These are phyloP conservation scores for Zygothrica quintamaculata DNA, from an alignment of 2,888 invertebrate species.

Conservation along the genomic window DNA sequence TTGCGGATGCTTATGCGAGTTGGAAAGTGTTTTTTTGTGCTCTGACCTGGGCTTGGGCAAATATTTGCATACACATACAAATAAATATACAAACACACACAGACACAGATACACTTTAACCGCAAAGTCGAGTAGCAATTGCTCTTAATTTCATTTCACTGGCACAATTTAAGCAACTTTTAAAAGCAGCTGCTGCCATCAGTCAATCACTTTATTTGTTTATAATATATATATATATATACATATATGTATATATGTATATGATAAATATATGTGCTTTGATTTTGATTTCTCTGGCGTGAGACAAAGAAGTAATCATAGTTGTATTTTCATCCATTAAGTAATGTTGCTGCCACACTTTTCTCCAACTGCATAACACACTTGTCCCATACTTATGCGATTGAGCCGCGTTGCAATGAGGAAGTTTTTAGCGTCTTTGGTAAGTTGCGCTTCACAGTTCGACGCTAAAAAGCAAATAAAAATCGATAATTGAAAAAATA, in stretches of 20 bases:
- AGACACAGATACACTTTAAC: slow-evolving; percentile 17
- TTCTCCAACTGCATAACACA: slow-evolving; percentile 32
- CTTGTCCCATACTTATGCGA: background rate
- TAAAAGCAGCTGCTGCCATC: slow-evolving; percentile 26
- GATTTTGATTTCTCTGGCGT: slow-evolving; percentile 43
- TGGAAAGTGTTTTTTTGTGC: slow-evolving; percentile 66
- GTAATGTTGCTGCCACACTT: slow-evolving; percentile 22
- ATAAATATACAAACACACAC: background rate
- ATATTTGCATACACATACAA: slow-evolving; percentile 62
- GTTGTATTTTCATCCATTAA: slow-evolving; percentile 34
- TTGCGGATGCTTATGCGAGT: slow-evolving; percentile 73
- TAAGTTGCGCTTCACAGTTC: slow-evolving; percentile 40
- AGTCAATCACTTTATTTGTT: slow-evolving; percentile 22
- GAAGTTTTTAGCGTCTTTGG: slow-evolving; percentile 49
- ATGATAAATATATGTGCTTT: background rate
- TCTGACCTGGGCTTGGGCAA: slow-evolving; percentile 40
- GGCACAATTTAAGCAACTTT: slow-evolving; percentile 42
- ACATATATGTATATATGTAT: slow-evolving; percentile 39
- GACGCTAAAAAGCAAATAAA: slow-evolving; percentile 59
- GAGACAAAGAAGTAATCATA: slow-evolving; percentile 4
- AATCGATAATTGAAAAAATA: slow-evolving; percentile 74
- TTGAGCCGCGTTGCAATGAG: slow-evolving; percentile 56
- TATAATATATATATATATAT: slow-evolving; percentile 40
- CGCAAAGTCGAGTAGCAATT: slow-evolving; percentile 74
- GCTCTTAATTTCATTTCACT: slow-evolving; percentile 71